Conservation (phyloP, 2,113 vertebrate genomes). For the Phyllostomus hastatus region DNA sequence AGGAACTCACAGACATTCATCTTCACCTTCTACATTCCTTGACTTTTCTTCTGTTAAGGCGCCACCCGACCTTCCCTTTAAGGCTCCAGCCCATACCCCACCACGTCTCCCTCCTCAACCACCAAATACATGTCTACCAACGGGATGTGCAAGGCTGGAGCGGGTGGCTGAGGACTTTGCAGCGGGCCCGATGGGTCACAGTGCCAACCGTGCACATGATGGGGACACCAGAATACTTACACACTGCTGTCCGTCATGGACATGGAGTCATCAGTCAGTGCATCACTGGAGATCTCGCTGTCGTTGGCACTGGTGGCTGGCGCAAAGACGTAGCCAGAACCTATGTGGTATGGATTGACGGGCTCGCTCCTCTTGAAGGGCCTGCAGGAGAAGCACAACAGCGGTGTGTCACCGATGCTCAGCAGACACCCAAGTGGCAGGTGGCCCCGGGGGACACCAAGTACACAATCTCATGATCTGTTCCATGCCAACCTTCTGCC, state of each 20-base stretch:
- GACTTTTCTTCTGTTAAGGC: not conserved
- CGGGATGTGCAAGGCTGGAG: accelerated
- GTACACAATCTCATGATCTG: accelerated
- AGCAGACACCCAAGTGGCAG: not conserved
- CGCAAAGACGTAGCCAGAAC: slow-evolving; percentile 90
- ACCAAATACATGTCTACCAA: not conserved
- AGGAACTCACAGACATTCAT: not conserved
- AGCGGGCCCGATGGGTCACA: accelerated
- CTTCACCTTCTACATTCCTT: not conserved
- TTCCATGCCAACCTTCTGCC: not conserved
- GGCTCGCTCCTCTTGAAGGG: slow-evolving; percentile 90
- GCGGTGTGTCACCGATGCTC: not conserved
- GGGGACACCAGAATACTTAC: slow-evolving; percentile 82
- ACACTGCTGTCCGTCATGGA: slow-evolving; percentile 97
- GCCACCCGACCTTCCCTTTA: not conserved
- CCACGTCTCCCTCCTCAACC: not conserved
- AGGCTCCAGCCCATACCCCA: not conserved
- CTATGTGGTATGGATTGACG: slow-evolving; percentile 87
- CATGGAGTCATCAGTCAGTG: slow-evolving; percentile 95
- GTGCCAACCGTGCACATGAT: accelerated
- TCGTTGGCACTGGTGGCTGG: slow-evolving; percentile 96
- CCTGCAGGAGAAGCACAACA: slow-evolving; percentile 77
- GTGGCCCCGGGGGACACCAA: not conserved
- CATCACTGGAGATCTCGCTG: slow-evolving; percentile 97
- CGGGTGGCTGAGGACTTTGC: not conserved